Evolutionary conservation across 2,113 vertebrate species (phyloP).

Genomic region (Pantherophis guttatus): DNA sequence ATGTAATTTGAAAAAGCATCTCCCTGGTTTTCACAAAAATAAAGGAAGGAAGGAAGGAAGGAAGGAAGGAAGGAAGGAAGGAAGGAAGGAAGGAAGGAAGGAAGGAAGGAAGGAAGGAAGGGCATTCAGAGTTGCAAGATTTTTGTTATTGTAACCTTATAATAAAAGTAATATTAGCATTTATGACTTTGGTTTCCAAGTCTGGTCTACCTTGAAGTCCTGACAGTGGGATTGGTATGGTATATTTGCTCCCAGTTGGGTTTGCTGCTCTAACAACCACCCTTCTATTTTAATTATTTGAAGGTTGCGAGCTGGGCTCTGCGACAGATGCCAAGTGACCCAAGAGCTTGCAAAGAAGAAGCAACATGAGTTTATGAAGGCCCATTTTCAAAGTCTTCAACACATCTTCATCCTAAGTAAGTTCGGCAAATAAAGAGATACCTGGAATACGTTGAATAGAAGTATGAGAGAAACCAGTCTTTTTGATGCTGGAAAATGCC

Average conservation of each 20-base stretch:
- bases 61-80: too few species aligned
- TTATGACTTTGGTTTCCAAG: neutral
- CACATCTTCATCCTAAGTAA: slow-evolving; percentile 87
- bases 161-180: neutral
- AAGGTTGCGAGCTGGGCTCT: slow-evolving; percentile 90
- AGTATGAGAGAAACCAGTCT: neutral
- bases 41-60: neutral
- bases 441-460: neutral
- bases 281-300: neutral
- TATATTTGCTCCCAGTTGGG: neutral
- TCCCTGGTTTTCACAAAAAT: neutral
- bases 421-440: neutral
- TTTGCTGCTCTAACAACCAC: neutral
- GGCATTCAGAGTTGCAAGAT: neutral
- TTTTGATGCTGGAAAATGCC: neutral
- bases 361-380: slow-evolving; percentile 85
- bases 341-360: slow-evolving; percentile 90
- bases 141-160: neutral
- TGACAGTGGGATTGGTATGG: neutral
- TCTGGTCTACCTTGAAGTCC: neutral
- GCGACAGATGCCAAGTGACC: slow-evolving; percentile 92
- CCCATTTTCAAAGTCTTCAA: slow-evolving; percentile 86
- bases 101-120: neutral
- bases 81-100: neutral
- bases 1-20: neutral